These are phyloP conservation scores for Brachyrhaphis roseni DNA, from an alignment of 2,797 vertebrate species.

Conservation along the genomic window DNA sequence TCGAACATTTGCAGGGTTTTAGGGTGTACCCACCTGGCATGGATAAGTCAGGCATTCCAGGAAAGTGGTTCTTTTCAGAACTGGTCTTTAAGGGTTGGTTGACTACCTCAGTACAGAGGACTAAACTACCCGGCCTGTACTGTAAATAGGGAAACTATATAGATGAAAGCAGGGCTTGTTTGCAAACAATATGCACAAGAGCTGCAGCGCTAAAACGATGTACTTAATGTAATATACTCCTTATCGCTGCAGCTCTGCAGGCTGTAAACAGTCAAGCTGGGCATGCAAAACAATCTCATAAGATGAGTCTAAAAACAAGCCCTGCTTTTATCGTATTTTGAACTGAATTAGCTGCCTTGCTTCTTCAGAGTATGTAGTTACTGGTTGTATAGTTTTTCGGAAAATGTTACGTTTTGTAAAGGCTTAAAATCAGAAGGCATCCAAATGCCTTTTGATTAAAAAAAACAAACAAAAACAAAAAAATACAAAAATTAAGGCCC, in stretches of 20 bases:
- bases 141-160: slow-evolving; percentile 99
- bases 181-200: slow-evolving; percentile 95
- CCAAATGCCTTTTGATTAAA: slow-evolving; percentile 94
- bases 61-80: slow-evolving; percentile 99
- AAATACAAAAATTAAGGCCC: slow-evolving; percentile 82
- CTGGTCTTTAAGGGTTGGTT: slow-evolving; percentile 99
- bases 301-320: slow-evolving; percentile 98
- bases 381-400: slow-evolving; percentile 99
- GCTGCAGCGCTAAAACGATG: slow-evolving; percentile 89
- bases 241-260: slow-evolving; percentile 92
- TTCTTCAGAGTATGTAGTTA: slow-evolving; percentile 99
- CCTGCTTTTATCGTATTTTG: slow-evolving; percentile 99
- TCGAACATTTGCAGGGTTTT: slow-evolving; percentile 91
- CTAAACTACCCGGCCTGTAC: slow-evolving; percentile 99
- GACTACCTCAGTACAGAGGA: slow-evolving; percentile 99
- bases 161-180: slow-evolving; percentile 99
- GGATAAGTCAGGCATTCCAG: slow-evolving; percentile 99
- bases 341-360: slow-evolving; percentile 99
- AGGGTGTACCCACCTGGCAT: slow-evolving; percentile 99
- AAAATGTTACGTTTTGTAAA: slow-evolving; percentile 99
- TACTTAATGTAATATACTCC: slow-evolving; percentile 99
- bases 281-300: slow-evolving; percentile 95
- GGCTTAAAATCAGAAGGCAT: slow-evolving; percentile 97
- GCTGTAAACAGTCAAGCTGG: slow-evolving; percentile 93
- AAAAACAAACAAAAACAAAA: slow-evolving; percentile 60